Conservation (phyloP, 2,888 invertebrate species). For the Hoplodrina blanda region DNA sequence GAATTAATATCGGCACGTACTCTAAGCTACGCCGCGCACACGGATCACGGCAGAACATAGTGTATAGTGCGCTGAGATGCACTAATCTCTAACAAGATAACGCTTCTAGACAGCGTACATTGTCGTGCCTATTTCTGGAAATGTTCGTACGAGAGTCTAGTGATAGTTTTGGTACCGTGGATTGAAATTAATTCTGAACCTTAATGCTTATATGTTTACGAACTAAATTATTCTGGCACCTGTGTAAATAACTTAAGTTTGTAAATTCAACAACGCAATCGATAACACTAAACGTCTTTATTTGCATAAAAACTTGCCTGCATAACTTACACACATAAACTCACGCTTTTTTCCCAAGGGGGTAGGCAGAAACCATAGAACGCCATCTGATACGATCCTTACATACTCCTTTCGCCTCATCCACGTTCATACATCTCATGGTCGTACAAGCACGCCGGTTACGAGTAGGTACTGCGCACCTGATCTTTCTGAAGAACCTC, state of each 20-base stretch:
- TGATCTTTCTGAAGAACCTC: no score
- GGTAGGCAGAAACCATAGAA: no score
- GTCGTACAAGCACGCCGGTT: no score
- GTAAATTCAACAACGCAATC: no score
- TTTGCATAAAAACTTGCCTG: no score
- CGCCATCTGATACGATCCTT: no score
- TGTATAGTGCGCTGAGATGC: conserved; percentile 26
- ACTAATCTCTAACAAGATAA: conserved; percentile 38
- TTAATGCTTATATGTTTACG: background rate
- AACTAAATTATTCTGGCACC: background rate
- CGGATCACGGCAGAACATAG: conserved; percentile 14
- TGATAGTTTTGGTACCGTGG: background rate
- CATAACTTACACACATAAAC: no score
- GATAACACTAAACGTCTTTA: no score
- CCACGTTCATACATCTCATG: no score
- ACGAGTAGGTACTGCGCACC: no score
- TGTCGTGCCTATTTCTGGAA: conserved; percentile 15
- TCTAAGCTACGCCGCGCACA: conserved; percentile 1
- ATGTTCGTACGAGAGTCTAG: background rate
- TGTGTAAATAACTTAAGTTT: background rate
- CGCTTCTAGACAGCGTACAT: conserved; percentile 3
- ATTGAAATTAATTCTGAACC: conserved; percentile 13
- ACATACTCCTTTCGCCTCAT: no score
- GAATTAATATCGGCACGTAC: conserved; percentile 20
- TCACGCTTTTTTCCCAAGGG: no score